A percentile compares a stretch with the other conserved stretches of the same genome.
Conservation (phyloP, 2,888 invertebrate species). For the Volucella inflata region DNA sequence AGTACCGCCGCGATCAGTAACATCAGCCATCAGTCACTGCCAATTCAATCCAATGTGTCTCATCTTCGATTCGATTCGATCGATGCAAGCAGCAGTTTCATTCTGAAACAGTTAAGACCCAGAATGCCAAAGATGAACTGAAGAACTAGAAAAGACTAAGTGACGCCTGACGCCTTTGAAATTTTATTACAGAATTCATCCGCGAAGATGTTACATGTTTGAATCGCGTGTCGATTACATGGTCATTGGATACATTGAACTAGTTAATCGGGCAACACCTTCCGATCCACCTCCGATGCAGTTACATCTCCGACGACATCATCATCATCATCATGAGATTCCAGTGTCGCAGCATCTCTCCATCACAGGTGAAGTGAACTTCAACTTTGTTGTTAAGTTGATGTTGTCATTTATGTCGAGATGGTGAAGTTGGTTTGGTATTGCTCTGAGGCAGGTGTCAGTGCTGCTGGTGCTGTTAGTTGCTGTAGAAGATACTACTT, state of each 20-base stretch:
- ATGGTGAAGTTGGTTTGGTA: not conserved
- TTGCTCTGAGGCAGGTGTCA: not conserved
- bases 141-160: slow-evolving; percentile 32
- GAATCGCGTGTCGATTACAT: slow-evolving; percentile 63
- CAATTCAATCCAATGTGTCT: slow-evolving; percentile 32
- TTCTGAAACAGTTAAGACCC: slow-evolving; percentile 37
- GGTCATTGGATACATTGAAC: slow-evolving; percentile 32
- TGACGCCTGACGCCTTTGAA: slow-evolving; percentile 4
- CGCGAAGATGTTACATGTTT: slow-evolving; percentile 34
- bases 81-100: not conserved
- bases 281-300: slow-evolving; percentile 9
- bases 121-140: slow-evolving; percentile 22
- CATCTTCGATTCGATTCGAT: slow-evolving; percentile 35
- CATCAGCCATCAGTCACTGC: not conserved
- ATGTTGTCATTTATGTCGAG: not conserved
- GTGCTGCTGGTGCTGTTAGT: slow-evolving; percentile 14
- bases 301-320: slow-evolving; percentile 34
- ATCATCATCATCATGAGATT: slow-evolving; percentile 1
- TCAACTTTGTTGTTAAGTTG: slow-evolving; percentile 33
- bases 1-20: not conserved
- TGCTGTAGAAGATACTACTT: not conserved
- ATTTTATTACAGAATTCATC: slow-evolving; percentile 50
- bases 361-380: slow-evolving; percentile 35
- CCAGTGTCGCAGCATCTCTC: no score
- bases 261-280: slow-evolving; percentile 16